Evolutionary conservation across 2,797 vertebrate genomes (phyloP).

Genomic region (Characodon lateralis): DNA sequence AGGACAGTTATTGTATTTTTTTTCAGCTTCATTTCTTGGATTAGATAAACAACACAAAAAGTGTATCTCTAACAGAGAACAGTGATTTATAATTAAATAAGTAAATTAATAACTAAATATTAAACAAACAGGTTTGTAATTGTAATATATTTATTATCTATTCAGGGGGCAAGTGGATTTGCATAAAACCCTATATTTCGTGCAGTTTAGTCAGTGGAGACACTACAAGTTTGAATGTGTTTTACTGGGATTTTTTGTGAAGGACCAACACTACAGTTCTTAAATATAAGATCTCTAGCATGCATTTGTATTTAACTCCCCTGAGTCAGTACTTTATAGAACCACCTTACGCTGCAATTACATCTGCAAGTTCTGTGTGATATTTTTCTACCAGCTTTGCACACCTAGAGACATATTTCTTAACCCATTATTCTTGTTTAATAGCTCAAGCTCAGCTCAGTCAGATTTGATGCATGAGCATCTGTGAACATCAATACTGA

Average conservation of each 20-base stretch:
- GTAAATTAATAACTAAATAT: neutral
- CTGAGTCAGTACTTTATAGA: neutral
- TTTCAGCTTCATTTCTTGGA: neutral
- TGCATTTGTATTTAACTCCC: neutral
- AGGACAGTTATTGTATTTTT: neutral
- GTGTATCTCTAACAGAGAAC: neutral
- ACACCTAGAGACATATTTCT: neutral
- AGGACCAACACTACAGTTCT: neutral
- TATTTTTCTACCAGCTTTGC: neutral
- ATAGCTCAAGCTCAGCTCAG: neutral
- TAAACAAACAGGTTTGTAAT: neutral
- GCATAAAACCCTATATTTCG: neutral
- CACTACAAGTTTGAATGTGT: neutral
- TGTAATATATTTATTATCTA: neutral
- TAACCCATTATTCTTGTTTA: neutral
- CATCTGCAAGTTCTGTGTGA: neutral
- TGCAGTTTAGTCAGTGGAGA: neutral
- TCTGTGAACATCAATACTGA: neutral
- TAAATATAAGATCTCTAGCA: neutral
- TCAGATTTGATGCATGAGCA: neutral
- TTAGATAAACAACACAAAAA: neutral
- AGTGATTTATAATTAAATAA: slow-evolving; percentile 1
- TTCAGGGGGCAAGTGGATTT: neutral
- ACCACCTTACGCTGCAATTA: no score
- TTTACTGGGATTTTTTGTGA: neutral